These are phyloP conservation scores for Leucoptera coffeella DNA, from an alignment of 2,888 invertebrate genomes.

Conservation along the genomic window DNA sequence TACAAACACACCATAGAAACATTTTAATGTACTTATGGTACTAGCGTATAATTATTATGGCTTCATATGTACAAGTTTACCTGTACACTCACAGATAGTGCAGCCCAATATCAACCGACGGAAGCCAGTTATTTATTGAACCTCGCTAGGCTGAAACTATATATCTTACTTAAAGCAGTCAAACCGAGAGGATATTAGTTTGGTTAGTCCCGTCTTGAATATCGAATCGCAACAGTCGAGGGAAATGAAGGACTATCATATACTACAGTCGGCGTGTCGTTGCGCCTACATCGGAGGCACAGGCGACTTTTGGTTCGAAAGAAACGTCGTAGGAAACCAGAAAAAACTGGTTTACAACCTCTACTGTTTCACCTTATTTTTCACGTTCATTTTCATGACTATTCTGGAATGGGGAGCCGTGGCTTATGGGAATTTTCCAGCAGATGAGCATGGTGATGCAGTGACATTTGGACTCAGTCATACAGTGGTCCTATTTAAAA, in stretches of 20 bases:
- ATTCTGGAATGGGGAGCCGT: constrained; percentile 30
- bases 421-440: constrained; percentile 22
- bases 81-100: too few species aligned
- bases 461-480: constrained; percentile 32
- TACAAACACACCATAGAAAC: too few species aligned
- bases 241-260: constrained; percentile 29
- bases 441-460: constrained; percentile 29
- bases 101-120: too few species aligned
- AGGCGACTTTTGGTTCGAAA: constrained; percentile 34
- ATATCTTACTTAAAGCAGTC: too few species aligned
- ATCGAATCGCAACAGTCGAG: too few species aligned
- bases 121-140: too few species aligned
- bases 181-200: too few species aligned
- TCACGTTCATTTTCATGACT: constrained; percentile 22
- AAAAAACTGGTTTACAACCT: constrained; percentile 16
- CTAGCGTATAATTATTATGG: too few species aligned
- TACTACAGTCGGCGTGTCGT: constrained; percentile 19
- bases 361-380: constrained; percentile 14
- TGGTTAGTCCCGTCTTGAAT: too few species aligned
- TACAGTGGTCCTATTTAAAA: constrained; percentile 27
- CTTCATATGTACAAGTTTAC: too few species aligned
- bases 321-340: constrained; percentile 19
- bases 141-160: too few species aligned
- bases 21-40: too few species aligned
- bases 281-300: constrained; percentile 23